Conservation (phyloP, 2,797 vertebrate species). For the Denticeps clupeoides region DNA sequence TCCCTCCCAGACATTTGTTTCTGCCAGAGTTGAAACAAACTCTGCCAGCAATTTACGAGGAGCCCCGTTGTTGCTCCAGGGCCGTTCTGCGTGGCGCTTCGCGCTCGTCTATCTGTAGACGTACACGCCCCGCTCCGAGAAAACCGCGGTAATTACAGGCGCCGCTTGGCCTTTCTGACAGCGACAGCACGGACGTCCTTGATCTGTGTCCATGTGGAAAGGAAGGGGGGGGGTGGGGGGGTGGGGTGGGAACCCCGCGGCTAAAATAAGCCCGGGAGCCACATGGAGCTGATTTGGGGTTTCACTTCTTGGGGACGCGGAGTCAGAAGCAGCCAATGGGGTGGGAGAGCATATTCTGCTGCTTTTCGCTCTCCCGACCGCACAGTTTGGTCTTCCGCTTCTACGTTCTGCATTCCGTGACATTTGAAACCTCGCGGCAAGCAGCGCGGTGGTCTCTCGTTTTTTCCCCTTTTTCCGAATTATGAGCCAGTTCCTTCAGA, state of each 20-base stretch:
- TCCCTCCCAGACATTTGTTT: slow-evolving; percentile 28
- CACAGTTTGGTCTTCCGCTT: slow-evolving; percentile 28
- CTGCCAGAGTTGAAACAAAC: slow-evolving; percentile 13
- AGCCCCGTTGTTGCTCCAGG: slow-evolving; percentile 30
- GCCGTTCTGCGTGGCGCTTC: slow-evolving; percentile 33
- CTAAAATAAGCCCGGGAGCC: slow-evolving; percentile 39
- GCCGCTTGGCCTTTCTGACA: slow-evolving; percentile 35
- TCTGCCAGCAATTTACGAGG: slow-evolving; percentile 29
- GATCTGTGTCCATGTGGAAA: no score
- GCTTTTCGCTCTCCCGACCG: slow-evolving; percentile 26
- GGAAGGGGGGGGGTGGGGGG: slow-evolving; percentile 16
- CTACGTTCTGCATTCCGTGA: slow-evolving; percentile 14
- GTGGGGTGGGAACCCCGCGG: slow-evolving; percentile 16
- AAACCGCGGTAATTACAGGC: slow-evolving; percentile 49
- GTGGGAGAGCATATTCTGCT: slow-evolving; percentile 25
- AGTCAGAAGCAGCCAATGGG: slow-evolving; percentile 20
- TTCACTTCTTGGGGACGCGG: slow-evolving; percentile 28
- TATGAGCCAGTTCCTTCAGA: no score
- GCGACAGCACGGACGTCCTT: slow-evolving; percentile 32
- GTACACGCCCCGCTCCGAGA: slow-evolving; percentile 19
- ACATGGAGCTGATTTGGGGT: slow-evolving; percentile 49
- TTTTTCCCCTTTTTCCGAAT: no score
- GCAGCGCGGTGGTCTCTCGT: neutral
- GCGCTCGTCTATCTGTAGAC: slow-evolving; percentile 14
- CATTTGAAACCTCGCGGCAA: neutral